phyloP scores from a whole-genome alignment of 2,113 vertebrate species.

The Turnix velox region DNA sequence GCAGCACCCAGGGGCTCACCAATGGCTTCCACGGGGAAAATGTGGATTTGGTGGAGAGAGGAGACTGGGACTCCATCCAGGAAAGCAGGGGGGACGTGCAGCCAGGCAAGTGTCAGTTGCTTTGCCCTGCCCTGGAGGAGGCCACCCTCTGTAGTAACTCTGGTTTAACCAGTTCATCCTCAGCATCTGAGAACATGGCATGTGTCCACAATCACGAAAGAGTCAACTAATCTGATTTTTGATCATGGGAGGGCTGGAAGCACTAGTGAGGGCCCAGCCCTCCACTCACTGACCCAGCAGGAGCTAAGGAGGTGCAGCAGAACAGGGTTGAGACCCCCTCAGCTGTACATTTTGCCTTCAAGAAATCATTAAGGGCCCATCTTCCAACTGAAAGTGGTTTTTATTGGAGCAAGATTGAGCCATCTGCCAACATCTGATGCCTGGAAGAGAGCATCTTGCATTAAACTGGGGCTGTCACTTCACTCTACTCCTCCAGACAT shows the following conservation, averaged over 20 bases:
- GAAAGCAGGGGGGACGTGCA: conserved; percentile 40
- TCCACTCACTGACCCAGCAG: background rate
- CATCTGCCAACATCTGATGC: background rate
- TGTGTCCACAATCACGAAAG: conserved; percentile 67
- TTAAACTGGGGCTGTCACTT: background rate
- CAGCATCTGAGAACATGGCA: conserved; percentile 72
- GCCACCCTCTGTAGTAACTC: conserved; percentile 67
- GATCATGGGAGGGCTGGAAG: conserved; percentile 33
- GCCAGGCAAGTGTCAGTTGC: conserved; percentile 56
- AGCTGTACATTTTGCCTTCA: background rate
- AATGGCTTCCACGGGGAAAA: conserved; percentile 78
- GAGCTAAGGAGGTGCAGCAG: background rate
- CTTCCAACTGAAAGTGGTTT: background rate
- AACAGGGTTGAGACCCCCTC: background rate
- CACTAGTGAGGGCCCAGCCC: background rate
- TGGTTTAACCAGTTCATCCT: conserved; percentile 77
- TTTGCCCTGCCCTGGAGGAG: conserved; percentile 8
- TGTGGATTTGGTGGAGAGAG: conserved; percentile 60
- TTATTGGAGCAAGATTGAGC: background rate
- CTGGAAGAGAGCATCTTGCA: background rate
- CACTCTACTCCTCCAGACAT: fast-evolving
- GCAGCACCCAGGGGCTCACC: conserved; percentile 61
- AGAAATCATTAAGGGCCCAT: background rate
- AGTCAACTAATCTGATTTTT: background rate
- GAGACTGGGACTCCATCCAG: conserved; percentile 52